Evolutionary conservation across 1,140 invertebrate genomes (phyloP), one percentile per base, ranked within the genome.

Genomic region (Aphaenogaster floridana): DNA sequence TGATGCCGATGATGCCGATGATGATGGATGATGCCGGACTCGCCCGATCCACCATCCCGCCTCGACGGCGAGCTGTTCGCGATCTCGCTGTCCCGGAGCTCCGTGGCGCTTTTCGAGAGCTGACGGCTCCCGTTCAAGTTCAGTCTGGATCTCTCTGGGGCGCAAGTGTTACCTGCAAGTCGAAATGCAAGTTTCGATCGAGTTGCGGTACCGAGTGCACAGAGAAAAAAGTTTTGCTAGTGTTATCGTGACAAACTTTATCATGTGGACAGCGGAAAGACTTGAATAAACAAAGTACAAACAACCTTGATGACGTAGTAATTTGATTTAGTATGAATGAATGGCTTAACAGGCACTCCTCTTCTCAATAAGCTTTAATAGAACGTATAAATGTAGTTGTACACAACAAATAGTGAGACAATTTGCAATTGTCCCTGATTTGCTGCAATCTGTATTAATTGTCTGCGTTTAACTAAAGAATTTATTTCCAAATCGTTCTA

Each of bases 71-170:
- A 92, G 68, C 79, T 61, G 50, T 86, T 91, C 68, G 39, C 72
- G 54, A 66, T 76, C 57, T 91, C 68, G 77, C 81, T 90, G 48
- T 93, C 90, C 45, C 95, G 92, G 63, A 96, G 92, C 88, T 96
- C 95, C 68, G 94, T 94, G 42, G 95, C 95, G 87, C 95, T 95
- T 89, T 94, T 94, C 85, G 95, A 96, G 50, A 96, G 90, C 86
- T 94, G 95, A 78, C 95, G 91, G 50, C 92, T 94, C 63, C 94
- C 93, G 89, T 94, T 94, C 39, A 95, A 76, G 87, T 94, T 94
- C 76, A 94, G 84, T 86, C 92, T 92, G 50, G 93, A 93, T 87
- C 91, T 92, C 42, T 93, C 91, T 57, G 92, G 89, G 54, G 45
- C 63, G 17, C 66, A 8, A 52, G 88, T 72, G n/a, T 87, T 79